phyloP scores from a whole-genome alignment of 2,888 invertebrate species.

The Xanthostigma xanthostigma region DNA sequence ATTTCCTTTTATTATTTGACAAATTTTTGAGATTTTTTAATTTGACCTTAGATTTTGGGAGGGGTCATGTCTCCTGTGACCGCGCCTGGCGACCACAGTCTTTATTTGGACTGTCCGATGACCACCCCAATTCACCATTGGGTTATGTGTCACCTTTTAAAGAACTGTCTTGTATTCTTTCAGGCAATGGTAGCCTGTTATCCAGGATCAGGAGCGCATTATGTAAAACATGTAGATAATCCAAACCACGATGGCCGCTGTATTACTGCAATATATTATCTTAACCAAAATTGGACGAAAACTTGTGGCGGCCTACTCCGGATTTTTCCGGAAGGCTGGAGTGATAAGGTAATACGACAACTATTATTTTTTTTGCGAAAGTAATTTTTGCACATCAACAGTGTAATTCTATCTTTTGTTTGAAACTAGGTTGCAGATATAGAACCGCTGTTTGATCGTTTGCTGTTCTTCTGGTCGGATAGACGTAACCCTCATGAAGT shows the following conservation, averaged over 20 bases:
- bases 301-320: conserved; percentile 76
- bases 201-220: conserved; percentile 85
- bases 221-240: conserved; percentile 96
- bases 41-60: no score
- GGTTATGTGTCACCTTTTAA: background rate
- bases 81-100: no score
- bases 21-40: no score
- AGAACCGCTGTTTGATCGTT: conserved; percentile 82
- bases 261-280: conserved; percentile 94
- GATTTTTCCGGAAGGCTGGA: conserved; percentile 80
- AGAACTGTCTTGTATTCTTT: conserved; percentile 20
- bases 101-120: no score
- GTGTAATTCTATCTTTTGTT: background rate
- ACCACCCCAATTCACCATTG: no score
- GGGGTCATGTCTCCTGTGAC: no score
- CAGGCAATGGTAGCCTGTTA: conserved; percentile 99
- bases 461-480: conserved; percentile 97
- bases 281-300: conserved; percentile 84
- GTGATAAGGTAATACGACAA: conserved; percentile 37
- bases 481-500: conserved; percentile 94
- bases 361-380: background rate
- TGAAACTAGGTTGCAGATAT: conserved; percentile 57
- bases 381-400: background rate
- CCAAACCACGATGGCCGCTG: conserved; percentile 93
- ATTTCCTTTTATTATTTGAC: no score